Base-by-base conservation (phyloP, 2,113 vertebrate genomes). In the Melanostigma gelatinosum region DNA sequence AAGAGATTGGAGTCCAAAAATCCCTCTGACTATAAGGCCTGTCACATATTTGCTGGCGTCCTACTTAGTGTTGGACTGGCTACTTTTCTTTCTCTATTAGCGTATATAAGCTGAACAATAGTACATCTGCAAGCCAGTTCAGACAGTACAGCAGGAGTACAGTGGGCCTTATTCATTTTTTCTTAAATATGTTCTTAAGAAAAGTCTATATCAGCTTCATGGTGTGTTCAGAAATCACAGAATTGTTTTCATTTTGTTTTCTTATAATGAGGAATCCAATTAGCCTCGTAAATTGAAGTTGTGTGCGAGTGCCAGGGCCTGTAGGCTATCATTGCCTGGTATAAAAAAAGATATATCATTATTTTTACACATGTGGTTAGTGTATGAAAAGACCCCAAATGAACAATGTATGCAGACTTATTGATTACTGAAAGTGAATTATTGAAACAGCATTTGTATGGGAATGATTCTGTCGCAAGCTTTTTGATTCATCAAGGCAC, bases 21-120 rank as follows among this genome's bases (percentile, higher is more conserved):
- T 58, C 5, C 11, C 32, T 61, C 29, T 36, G 32, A 79, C 38
- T 67, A 42, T 75, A 46, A 76, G 16, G 32, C 6, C 52, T 61
- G 44, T 84, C 63, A 60, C 29, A 20, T 48, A 6, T 66, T 77
- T 71, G 18, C 60, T 20, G 22, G 64, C 8, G 27, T 72, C 63
- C 81, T 70, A 66, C 52, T 87, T 66, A 54, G 9, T 36, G 44
- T 62, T 34, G 1, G 32, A 62, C n/a, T 29, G 44, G 66, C 67
- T 64, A 27, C 67, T 34, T 50, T 36, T 63, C 11, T 63, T 68
- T 68, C 29, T 42, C 34, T 24, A 27, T 50, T 15, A 3, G n/a
- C 61, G 8, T n/a, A 22, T 29, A 58, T 55, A 61, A 81, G 18
- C 22, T 40, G 34, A 74, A 60, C 32, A 64, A 42, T 24, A 74